phyloP scores from a whole-genome alignment of 2,113 vertebrate species.

The Rhadina sibilatrix region DNA sequence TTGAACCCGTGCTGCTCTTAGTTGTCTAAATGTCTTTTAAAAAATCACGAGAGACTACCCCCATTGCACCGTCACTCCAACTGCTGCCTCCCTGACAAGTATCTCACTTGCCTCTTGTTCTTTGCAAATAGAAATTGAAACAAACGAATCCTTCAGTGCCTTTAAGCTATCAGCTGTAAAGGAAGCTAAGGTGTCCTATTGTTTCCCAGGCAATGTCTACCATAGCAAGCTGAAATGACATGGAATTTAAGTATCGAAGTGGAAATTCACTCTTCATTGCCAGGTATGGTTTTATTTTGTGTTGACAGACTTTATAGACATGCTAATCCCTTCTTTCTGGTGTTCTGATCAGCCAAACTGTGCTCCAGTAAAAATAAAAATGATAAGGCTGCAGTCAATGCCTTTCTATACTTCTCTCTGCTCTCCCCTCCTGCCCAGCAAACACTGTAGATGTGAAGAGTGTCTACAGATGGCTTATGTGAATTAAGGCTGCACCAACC shows the following conservation, averaged over 20 bases:
- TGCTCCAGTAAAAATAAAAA: neutral
- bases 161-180: neutral
- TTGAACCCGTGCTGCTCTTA: neutral
- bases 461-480: neutral
- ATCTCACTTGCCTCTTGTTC: neutral
- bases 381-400: neutral
- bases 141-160: neutral
- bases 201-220: neutral
- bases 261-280: neutral
- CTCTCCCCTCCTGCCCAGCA: neutral
- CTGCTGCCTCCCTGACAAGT: neutral
- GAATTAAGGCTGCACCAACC: neutral
- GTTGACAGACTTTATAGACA: neutral
- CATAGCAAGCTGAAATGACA: neutral
- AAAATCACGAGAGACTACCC: neutral
- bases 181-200: neutral
- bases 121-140: neutral
- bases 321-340: neutral
- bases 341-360: neutral
- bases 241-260: neutral
- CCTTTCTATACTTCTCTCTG: neutral
- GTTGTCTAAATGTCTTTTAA: neutral
- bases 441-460: neutral
- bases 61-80: neutral
- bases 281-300: neutral